Percentiles rank a stretch among this genome's conserved stretches.
phyloP scores from a whole-genome alignment of 1,140 invertebrate genomes.

The Drosophila pseudoobscura region DNA sequence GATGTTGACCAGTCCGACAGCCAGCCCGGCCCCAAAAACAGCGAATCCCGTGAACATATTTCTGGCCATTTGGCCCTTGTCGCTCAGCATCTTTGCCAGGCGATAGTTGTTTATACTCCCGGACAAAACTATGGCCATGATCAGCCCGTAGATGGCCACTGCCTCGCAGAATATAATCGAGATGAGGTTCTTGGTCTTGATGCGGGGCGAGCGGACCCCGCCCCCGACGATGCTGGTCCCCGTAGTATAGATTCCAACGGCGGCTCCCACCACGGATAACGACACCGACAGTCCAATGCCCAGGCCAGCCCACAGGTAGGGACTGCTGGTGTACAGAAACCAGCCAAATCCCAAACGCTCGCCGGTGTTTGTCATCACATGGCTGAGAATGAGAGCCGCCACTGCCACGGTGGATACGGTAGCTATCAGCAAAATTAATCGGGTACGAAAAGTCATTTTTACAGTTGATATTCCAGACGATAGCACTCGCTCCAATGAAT shows the following conservation, averaged over 20 bases:
- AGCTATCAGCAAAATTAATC: constrained; percentile 54
- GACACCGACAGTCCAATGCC: constrained; percentile 97
- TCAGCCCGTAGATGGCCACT: constrained; percentile 98
- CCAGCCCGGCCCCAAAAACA: constrained; percentile 96
- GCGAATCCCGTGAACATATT: constrained; percentile 93
- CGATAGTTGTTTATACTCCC: constrained; percentile 88
- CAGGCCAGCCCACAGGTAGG: constrained; percentile 96
- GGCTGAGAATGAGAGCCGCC: constrained; percentile 86
- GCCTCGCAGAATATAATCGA: constrained; percentile 99
- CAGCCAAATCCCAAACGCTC: constrained; percentile 94
- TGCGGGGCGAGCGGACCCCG: constrained; percentile 98
- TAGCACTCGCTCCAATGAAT: too few relatives aligned
- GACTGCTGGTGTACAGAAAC: constrained; percentile 93
- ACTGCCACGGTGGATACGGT: constrained; percentile 83
- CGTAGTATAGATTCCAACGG: constrained; percentile 98
- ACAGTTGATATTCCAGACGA: neutral
- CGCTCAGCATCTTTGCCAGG: constrained; percentile 37
- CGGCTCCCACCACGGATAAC: constrained; percentile 98
- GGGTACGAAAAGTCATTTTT: constrained; percentile 31
- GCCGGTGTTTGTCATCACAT: constrained; percentile 92
- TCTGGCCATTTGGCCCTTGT: constrained; percentile 77
- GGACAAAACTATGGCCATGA: constrained; percentile 98
- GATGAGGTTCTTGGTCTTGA: constrained; percentile 99
- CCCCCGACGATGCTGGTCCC: constrained; percentile 98
- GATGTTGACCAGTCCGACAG: constrained; percentile 96